Base-by-base conservation (phyloP, 1,140 invertebrate genomes). In the Cotesia vestalis region DNA sequence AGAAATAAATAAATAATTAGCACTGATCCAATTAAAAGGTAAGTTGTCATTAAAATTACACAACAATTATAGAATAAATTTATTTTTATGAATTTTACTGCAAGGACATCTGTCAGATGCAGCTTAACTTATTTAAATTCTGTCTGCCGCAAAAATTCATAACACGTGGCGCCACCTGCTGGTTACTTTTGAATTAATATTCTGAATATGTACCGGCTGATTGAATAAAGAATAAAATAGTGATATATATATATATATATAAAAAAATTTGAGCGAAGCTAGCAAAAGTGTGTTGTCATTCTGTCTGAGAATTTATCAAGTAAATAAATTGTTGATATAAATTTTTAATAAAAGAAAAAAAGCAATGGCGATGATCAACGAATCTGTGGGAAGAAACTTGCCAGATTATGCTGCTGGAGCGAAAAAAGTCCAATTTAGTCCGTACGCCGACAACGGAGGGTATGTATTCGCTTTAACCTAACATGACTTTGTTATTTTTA, bases 401-500 rank as follows among this genome's bases (percentile, higher is more conserved):
- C 90, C 91, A 4, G 92, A 93, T 82, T 93, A 93, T 80, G 85
- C 89, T 53, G 87, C 88, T 64, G 90, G 88, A 27, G 88, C 88
- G 1, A 90, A 89, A 75, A 88, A 91, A 80, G 85, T 86, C n/a
- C 88, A 89, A 60, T 94, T 94, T 74, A 91, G 89, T 72, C 93
- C 92, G 2, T 94, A 94, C 77, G 90, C 92, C 14, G 91, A 93
- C 77, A 94, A 94, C 78, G 93, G 93, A 87, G 93, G 93, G 91
- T 91, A 85, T 88, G 74, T 66, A 40, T 40, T 46, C 11, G 11
- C 2, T 46, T 46, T 46, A 46, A 46, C 40, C 40, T 46, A 46
- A 46, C 11, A 46, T 46, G 40, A 46, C 40, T 46, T 27, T 6
- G 8, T 46, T 46, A 9, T 46, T 46, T 9, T 46, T 46, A 9